phyloP scores from a whole-genome alignment of 2,888 invertebrate species.

The Pandemis corylana region DNA sequence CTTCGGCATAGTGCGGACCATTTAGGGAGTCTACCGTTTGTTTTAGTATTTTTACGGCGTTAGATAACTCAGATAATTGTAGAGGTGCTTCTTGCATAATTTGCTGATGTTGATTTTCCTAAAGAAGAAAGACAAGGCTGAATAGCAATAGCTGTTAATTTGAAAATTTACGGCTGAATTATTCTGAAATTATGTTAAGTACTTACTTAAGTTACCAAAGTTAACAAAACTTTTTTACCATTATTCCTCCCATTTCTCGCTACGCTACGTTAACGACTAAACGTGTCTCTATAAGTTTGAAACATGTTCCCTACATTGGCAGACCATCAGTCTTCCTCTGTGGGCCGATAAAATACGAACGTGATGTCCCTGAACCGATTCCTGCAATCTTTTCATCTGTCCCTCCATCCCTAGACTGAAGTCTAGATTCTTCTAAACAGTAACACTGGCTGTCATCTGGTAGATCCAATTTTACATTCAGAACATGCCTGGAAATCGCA shows the following conservation, averaged over 20 bases:
- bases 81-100: neutral
- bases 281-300: constrained; percentile 40
- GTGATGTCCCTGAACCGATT: constrained; percentile 73
- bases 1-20: constrained; percentile 29
- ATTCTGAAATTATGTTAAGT: neutral
- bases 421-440: constrained; percentile 57
- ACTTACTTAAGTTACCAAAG: neutral
- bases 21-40: constrained; percentile 13
- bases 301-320: constrained; percentile 43
- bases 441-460: constrained; percentile 73
- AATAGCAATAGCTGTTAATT: no score
- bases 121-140: neutral
- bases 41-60: constrained; percentile 7
- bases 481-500: constrained; percentile 71
- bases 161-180: no score
- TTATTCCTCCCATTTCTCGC: neutral
- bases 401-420: constrained; percentile 47
- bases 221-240: neutral
- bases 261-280: neutral
- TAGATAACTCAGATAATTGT: neutral
- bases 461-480: constrained; percentile 72
- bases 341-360: constrained; percentile 75
- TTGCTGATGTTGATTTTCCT: neutral
- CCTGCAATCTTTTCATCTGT: constrained; percentile 75
- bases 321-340: constrained; percentile 62